Conservation (phyloP, 1,140 invertebrate genomes). For the Zaprionus africanus region DNA sequence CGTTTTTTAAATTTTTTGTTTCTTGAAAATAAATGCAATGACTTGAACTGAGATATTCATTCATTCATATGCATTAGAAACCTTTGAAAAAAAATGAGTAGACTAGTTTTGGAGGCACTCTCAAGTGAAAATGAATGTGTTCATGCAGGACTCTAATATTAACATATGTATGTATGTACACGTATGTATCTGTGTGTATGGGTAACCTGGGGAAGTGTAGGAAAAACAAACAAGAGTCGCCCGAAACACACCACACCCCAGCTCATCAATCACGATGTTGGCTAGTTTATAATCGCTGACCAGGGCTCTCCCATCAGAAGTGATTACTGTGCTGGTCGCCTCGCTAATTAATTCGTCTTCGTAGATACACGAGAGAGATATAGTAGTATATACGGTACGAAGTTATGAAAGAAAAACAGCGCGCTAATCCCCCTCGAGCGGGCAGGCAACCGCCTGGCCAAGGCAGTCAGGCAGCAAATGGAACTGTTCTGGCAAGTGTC, state of each 20-base stretch:
- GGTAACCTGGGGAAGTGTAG: not conserved
- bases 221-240: conserved; percentile 28
- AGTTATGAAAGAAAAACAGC: conserved; percentile 27
- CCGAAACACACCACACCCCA: conserved; percentile 27
- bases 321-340: conserved; percentile 27
- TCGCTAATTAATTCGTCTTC: conserved; percentile 53
- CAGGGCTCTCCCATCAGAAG: conserved; percentile 25
- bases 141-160: no score
- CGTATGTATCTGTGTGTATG: not conserved
- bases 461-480: conserved; percentile 7
- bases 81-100: no score
- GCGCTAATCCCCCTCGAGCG: conserved; percentile 45
- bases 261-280: conserved; percentile 50
- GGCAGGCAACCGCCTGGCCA: no score
- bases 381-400: not conserved
- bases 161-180: not conserved
- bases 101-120: no score
- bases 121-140: no score
- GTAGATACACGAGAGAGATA: conserved; percentile 13
- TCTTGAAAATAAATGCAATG: no score
- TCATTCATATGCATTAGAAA: no score
- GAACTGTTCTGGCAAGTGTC: conserved; percentile 53
- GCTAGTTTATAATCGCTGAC: conserved; percentile 30
- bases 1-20: no score
- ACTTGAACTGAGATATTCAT: no score